Evolutionary conservation across 2,113 vertebrate species (phyloP).

Genomic region (Callionymus lyra): DNA sequence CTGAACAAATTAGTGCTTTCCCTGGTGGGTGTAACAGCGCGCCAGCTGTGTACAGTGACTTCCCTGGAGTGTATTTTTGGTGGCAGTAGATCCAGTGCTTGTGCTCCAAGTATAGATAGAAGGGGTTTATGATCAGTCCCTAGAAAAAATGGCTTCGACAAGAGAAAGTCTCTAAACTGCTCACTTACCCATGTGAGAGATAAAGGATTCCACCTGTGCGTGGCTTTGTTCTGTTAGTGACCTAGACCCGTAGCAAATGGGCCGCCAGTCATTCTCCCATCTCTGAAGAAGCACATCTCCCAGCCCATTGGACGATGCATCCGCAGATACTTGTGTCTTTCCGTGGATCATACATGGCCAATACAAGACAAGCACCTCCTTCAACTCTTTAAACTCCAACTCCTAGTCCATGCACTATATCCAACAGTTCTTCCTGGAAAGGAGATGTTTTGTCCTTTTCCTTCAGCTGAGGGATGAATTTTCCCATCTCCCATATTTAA

Average conservation of each 20-base stretch:
- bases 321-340: conserved; percentile 1
- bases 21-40: too few species aligned
- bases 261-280: neutral
- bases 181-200: neutral
- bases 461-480: neutral
- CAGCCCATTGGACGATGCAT: neutral
- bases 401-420: neutral
- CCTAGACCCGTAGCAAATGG: neutral
- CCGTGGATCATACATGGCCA: neutral
- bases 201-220: too few species aligned
- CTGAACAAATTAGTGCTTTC: too few species aligned
- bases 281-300: neutral
- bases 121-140: neutral
- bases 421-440: conserved; percentile 3
- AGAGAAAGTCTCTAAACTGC: conserved; percentile 2
- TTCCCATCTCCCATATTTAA: too few species aligned
- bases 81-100: neutral
- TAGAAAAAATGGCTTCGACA: neutral
- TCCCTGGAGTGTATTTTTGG: neutral
- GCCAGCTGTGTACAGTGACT: too few species aligned
- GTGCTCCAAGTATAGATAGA: neutral
- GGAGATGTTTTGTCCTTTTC: conserved; percentile 3
- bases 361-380: neutral
- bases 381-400: neutral
- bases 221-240: conserved; percentile 1